Evolutionary conservation across 2,797 vertebrate genomes (phyloP).

Genomic region (Sebastes diploproa): DNA sequence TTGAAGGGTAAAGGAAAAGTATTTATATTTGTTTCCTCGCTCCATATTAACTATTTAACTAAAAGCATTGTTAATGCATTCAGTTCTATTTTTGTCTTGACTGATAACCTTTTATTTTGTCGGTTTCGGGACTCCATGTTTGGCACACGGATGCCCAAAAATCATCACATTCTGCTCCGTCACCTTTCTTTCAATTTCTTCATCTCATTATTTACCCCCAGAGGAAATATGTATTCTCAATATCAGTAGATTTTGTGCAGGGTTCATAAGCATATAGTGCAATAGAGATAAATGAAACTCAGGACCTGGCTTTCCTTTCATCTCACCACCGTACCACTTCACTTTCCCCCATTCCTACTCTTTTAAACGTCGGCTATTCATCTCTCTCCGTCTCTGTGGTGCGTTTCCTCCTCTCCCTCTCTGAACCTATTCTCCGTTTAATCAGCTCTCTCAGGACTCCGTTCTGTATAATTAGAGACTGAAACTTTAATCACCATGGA

Average conservation of each 20-base stretch:
- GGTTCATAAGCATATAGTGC: not conserved
- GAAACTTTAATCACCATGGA: constrained; percentile 69
- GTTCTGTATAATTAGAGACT: constrained; percentile 70
- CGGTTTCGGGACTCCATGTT: not conserved
- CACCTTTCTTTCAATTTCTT: not conserved
- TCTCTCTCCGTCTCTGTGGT: constrained; percentile 23
- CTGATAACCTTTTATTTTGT: not conserved
- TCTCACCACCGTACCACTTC: constrained; percentile 3
- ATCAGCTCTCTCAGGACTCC: constrained; percentile 69
- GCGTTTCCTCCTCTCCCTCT: constrained; percentile 35
- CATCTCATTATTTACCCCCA: not conserved
- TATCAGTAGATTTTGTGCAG: not conserved
- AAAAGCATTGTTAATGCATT: not conserved
- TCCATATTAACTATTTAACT: not conserved
- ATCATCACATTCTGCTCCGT: not conserved
- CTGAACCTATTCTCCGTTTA: constrained; percentile 63
- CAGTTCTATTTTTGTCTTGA: not conserved
- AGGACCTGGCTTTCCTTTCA: constrained; percentile 12
- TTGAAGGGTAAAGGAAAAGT: not conserved
- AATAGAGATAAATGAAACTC: not conserved
- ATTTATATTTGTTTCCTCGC: not conserved
- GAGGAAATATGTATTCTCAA: not conserved
- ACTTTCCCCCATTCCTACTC: not conserved
- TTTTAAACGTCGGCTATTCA: not conserved
- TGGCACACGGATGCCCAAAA: not conserved